Evolutionary conservation across 2,888 invertebrate genomes (phyloP), one percentile per base, ranked within the genome.

Genomic region (Branchipolynoe longqiensis): DNA sequence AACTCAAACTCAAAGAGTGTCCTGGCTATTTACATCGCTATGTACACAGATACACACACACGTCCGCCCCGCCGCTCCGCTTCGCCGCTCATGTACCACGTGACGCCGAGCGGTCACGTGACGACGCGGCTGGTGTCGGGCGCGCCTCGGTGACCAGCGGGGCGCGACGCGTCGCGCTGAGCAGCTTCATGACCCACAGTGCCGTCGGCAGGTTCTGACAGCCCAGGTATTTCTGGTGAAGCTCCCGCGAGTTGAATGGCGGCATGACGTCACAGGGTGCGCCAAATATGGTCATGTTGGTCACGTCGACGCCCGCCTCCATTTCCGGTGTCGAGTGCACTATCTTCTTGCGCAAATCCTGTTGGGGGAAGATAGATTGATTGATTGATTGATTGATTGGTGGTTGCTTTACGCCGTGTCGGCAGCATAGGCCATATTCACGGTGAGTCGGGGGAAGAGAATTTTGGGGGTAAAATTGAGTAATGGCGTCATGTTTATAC

Each of bases 161-260:
- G 31, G 82, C 31, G 40, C 73, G 40, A 31, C 73, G 84, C 2
- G 69, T 84, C 4, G 40, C 84, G 25, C 73, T 84, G 2, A 85
- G 40, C 54, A 87, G 82, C 28, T 83, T 88, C 40, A 85, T 90
- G 6, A 93, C 88, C 94, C 94, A 94, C 33, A 94, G 90, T 6
- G 93, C 93, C 0, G 94, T 94, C 0, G 94, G 94, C 0, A 94
- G 91, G 88, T 94, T 94, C 89, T 95, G 94, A 87, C 95, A 95
- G 0, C 94, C 94, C 4, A 93, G 91, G 88, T 93, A 94, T 12
- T 93, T 91, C n/a, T 91, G 92, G 4, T 91, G 90, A 3, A 94
- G 92, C 89, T 94, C 94, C 62, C 91, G 88, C 22, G 90, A 88
- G 3, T 93, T 92, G 86, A 94, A 94, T 22, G 94, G 94, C 0